These are phyloP conservation scores for Callionymus lyra DNA, from an alignment of 2,113 vertebrate species.

Conservation along the genomic window DNA sequence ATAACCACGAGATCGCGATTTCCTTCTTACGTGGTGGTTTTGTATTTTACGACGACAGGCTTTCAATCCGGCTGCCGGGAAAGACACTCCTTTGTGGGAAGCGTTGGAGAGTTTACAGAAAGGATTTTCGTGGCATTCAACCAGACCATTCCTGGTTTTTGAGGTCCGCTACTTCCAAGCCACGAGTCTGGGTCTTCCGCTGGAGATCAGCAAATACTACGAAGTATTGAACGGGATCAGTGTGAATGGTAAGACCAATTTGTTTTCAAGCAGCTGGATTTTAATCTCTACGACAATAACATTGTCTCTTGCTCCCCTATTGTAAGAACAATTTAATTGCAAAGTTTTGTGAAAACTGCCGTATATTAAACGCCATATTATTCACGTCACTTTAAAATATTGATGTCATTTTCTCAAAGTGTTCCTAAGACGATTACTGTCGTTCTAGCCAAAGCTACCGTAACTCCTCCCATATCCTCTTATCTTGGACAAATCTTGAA, in stretches of 20 bases:
- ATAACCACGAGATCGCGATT: neutral
- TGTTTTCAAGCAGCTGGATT: too few relatives aligned
- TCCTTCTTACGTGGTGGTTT: neutral
- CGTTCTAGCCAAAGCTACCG: slow-evolving; percentile 45
- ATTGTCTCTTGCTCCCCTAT: too few relatives aligned
- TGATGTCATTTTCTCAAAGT: neutral
- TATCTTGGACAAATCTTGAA: slow-evolving; percentile 43
- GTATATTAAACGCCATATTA: too few relatives aligned
- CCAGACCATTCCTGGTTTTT: slow-evolving; percentile 47
- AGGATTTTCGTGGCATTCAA: slow-evolving; percentile 54
- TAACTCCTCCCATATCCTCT: slow-evolving; percentile 45
- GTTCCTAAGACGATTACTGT: neutral
- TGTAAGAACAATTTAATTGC: neutral
- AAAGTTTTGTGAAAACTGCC: too few relatives aligned
- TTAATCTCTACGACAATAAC: too few relatives aligned
- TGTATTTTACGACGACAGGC: slow-evolving; percentile 28
- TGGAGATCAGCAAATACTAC: slow-evolving; percentile 69
- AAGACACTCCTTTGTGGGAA: slow-evolving; percentile 42
- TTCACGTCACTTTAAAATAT: neutral
- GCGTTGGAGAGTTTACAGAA: slow-evolving; percentile 45
- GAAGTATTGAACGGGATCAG: slow-evolving; percentile 36
- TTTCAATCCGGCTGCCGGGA: slow-evolving; percentile 35
- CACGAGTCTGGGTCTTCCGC: slow-evolving; percentile 59
- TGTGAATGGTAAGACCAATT: slow-evolving; percentile 54
- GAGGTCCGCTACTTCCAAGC: slow-evolving; percentile 64